Evolutionary conservation across 1,140 invertebrate species (phyloP), one percentile per base, ranked within the genome.

Genomic region (Brachionus rotundiformis): DNA sequence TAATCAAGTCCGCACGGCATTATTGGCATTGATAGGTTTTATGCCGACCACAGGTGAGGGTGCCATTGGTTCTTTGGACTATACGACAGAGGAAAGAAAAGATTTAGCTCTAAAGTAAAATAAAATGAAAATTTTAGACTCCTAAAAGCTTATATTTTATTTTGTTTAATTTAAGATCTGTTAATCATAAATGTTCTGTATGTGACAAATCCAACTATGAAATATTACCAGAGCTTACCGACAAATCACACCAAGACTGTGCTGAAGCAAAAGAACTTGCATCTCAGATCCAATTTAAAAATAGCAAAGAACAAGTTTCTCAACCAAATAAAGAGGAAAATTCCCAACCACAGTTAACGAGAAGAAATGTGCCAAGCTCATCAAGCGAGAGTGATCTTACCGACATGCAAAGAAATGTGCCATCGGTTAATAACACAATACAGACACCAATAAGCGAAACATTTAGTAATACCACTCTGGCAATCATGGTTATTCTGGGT

Each of bases 51-150:
- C 87, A 84, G 93, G 93, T 54, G 92, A 92, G 84, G 94, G 94
- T 11, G 95, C 94, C 3, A 93, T 97, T 82, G 95, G 94, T 2
- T 94, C 94, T 11, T 86, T 97, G 13, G 94, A 97, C 86, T 96
- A 95, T 85, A 91, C 92, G 8, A 87, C 91, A 44, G 92, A 93
- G 82, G 95, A 96, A 87, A 90, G 95, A 83, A 92, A 92, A 85
- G 87, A 89, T 73, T 89, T 98, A 68, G 95, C 95, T 41, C 65
- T 47, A n/a, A 63, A 63, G 77, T 80, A 63, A 3, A 31, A 36
- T 39, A n/a, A 13, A 33, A 54, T 16, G 10, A 39, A 54, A 3
- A 2, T 19, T 27, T 75, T 75, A 1, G 23, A 13, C n/a, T n/a
- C n/a, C n/a, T 6, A 49, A 3, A 36, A 73, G 7, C 25, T 44